Percentiles rank a stretch among this genome's conserved stretches.
Conservation (phyloP, 2,797 vertebrate genomes). For the Diplodus sargus region DNA sequence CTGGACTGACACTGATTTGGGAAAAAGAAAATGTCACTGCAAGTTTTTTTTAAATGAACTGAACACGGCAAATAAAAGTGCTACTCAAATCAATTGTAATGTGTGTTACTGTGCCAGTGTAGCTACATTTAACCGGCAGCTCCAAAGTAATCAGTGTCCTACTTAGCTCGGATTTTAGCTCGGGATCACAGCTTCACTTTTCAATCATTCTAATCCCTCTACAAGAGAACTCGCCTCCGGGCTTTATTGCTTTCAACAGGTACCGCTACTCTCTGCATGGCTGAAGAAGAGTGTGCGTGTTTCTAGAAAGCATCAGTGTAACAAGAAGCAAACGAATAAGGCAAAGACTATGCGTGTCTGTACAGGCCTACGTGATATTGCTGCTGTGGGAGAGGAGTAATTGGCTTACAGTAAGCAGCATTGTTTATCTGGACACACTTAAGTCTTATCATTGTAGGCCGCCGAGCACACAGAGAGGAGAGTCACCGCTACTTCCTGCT, state of each 20-base stretch:
- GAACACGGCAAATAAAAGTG: neutral
- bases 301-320: neutral
- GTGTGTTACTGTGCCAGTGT: neutral
- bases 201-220: constrained; percentile 47
- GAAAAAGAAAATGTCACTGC: neutral
- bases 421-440: constrained; percentile 46
- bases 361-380: neutral
- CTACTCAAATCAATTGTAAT: neutral
- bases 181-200: constrained; percentile 42
- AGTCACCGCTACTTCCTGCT: constrained; percentile 4
- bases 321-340: neutral
- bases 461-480: neutral
- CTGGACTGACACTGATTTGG: neutral
- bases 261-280: neutral
- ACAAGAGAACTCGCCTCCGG: neutral
- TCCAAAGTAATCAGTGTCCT: constrained; percentile 26
- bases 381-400: constrained; percentile 46
- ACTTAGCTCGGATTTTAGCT: constrained; percentile 24
- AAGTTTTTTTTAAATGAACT: neutral
- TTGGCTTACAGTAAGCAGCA: constrained; percentile 52
- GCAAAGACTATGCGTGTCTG: neutral
- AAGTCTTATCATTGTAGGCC: constrained; percentile 16
- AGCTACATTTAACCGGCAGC: constrained; percentile 15
- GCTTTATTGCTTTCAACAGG: constrained; percentile 8
- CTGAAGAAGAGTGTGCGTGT: neutral